These are phyloP conservation scores for Porites lobata DNA, from an alignment of 92 coral and sea anemone genomes.

Conservation along the genomic window DNA sequence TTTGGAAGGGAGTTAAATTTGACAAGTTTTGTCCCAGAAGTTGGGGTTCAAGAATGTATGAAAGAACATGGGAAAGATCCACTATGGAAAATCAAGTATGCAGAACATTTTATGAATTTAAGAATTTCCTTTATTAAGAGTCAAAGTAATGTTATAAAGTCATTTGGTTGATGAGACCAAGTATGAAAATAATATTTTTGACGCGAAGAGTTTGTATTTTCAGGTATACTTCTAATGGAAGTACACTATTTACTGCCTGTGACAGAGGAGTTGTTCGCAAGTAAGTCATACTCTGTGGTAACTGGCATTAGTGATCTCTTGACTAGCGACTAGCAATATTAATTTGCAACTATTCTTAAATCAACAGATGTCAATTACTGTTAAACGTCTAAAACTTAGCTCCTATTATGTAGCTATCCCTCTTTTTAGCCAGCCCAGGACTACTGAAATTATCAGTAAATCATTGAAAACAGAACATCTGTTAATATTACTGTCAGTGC, in stretches of 20 bases:
- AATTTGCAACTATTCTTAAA: too few species aligned
- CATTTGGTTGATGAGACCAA: too few species aligned
- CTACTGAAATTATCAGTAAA: too few species aligned
- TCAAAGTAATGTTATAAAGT: background rate
- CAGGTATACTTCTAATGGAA: slow-evolving; percentile 91
- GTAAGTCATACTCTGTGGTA: slow-evolving; percentile 40
- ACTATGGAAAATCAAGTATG: slow-evolving; percentile 90
- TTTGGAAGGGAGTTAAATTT: slow-evolving; percentile 89
- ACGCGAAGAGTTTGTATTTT: background rate
- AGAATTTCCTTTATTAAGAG: background rate
- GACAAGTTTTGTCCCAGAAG: slow-evolving; percentile 87
- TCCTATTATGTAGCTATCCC: too few species aligned
- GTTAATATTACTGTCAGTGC: too few species aligned
- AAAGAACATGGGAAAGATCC: slow-evolving; percentile 85
- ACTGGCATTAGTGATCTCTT: too few species aligned
- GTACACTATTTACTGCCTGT: slow-evolving; percentile 88
- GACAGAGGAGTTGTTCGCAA: slow-evolving; percentile 84
- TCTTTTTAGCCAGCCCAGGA: too few species aligned
- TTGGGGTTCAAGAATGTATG: slow-evolving; percentile 89
- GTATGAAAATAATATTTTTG: too few species aligned
- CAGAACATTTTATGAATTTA: background rate
- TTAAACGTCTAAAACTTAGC: too few species aligned
- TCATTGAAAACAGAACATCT: too few species aligned
- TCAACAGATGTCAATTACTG: too few species aligned
- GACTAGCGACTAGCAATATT: too few species aligned